Conservation (phyloP, 2,888 invertebrate species). For the Pyralis farinalis region DNA sequence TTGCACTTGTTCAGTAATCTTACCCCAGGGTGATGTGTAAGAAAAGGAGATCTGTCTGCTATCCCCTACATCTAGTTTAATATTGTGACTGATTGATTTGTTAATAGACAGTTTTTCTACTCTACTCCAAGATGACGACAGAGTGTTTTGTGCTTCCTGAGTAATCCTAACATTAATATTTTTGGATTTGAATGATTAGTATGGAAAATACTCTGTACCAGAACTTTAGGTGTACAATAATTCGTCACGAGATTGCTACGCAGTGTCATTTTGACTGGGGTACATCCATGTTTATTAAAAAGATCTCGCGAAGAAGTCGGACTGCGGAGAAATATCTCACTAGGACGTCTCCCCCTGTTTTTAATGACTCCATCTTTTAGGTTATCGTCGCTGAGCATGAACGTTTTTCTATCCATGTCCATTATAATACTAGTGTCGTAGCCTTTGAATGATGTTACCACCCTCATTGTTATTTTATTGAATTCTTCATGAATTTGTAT, state of each 20-base stretch:
- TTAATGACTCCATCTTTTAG: slow-evolving; percentile 24
- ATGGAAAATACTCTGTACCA: too few relatives aligned
- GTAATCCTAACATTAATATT: too few relatives aligned
- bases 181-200: too few relatives aligned
- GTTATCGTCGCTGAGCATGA: slow-evolving; percentile 26
- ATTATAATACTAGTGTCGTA: slow-evolving; percentile 22
- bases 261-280: too few relatives aligned
- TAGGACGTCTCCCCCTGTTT: slow-evolving; percentile 25
- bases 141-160: slow-evolving; percentile 24
- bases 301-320: slow-evolving; percentile 31
- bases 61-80: slow-evolving; percentile 15
- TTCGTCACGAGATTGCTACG: too few relatives aligned
- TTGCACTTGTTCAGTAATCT: slow-evolving; percentile 15
- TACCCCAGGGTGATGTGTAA: slow-evolving; percentile 26
- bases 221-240: too few relatives aligned
- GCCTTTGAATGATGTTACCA: slow-evolving; percentile 24
- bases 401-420: slow-evolving; percentile 27
- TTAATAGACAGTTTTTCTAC: slow-evolving; percentile 21
- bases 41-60: slow-evolving; percentile 18
- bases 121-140: slow-evolving; percentile 29
- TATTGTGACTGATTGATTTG: slow-evolving; percentile 27
- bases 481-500: slow-evolving; percentile 16
- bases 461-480: slow-evolving; percentile 7
- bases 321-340: slow-evolving; percentile 18
- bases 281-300: slow-evolving; percentile 26